Evolutionary conservation across 2,797 vertebrate genomes (phyloP), one percentile per base, ranked within the genome.

Genomic region (Yasuhikotakia modesta): DNA sequence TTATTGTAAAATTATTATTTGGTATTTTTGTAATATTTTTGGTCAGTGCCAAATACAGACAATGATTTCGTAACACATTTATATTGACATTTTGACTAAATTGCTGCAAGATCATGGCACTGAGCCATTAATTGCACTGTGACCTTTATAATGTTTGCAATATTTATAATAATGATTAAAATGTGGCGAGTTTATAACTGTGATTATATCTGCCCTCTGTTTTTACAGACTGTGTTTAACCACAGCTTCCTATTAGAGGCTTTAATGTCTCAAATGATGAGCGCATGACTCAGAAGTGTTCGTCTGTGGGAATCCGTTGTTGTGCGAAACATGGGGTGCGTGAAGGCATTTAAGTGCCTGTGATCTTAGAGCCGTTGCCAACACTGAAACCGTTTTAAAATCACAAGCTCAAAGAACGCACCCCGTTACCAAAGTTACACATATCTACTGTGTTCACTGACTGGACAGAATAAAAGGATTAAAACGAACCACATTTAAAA

Each of bases 351-450:
- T 64, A 78, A 71, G 58, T 55, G 67, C 70, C 19, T 24, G 17
- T 70, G 21, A 55, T 46, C 70, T 71, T 78, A 78, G 46, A 53
- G 30, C 46, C 64, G 57, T 55, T n/a, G 48, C 52, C 68, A 55
- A 71, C 22, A 53, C 58, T 0, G 8, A 69, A 55, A 63, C 45
- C 0, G 3, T 52, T 77, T 70, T 70, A 58, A 76, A 78, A 50
- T 32, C 30, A 60, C 30, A 55, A 58, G 24, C 6, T 50, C 57
- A 50, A 16, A 2, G 19, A 71, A 69, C n/a, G 32, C 60, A 60
- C 48, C 7, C 12, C 11, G 30, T 86, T 45, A 82, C 80, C 80
- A 78, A 77, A 73, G 70, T 71, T 70, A 83, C 66, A 46, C 58
- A 71, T 48, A 81, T 76, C 75, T 55, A 21, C 17, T 68, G 70